Conservation (phyloP, 2,888 invertebrate species). For the Cheilosia impressa region DNA sequence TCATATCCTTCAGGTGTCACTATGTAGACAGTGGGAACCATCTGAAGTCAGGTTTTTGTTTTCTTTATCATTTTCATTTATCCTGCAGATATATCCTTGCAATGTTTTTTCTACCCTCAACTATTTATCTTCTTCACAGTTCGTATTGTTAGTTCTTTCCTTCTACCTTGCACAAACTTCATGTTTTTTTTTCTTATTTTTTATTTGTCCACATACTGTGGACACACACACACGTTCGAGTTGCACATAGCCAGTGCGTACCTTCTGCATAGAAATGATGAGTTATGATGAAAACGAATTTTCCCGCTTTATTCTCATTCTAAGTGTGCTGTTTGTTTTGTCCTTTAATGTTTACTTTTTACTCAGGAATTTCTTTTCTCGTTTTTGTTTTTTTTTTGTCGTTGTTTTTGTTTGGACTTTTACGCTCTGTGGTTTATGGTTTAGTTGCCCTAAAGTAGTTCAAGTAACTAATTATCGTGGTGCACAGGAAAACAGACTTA, state of each 20-base stretch:
- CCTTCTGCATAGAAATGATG: slow-evolving; percentile 38
- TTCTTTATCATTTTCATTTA: not conserved
- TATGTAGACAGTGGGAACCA: slow-evolving; percentile 1
- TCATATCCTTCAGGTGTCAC: slow-evolving; percentile 42
- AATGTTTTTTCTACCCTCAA: slow-evolving; percentile 43
- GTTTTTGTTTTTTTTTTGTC: slow-evolving; percentile 12
- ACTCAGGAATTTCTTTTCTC: slow-evolving; percentile 63
- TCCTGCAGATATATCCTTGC: slow-evolving; percentile 24
- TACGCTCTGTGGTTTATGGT: slow-evolving; percentile 22
- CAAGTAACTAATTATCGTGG: slow-evolving; percentile 77
- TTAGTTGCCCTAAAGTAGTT: slow-evolving; percentile 78
- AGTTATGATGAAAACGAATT: slow-evolving; percentile 66
- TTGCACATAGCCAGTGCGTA: slow-evolving; percentile 33
- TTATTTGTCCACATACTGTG: slow-evolving; percentile 7
- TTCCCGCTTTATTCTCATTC: slow-evolving; percentile 17
- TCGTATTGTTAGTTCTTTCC: slow-evolving; percentile 39
- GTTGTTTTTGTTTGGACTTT: slow-evolving; percentile 38
- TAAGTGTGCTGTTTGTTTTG: slow-evolving; percentile 41
- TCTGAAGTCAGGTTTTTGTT: slow-evolving; percentile 13
- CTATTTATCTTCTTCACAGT: slow-evolving; percentile 66
- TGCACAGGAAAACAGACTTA: slow-evolving; percentile 47
- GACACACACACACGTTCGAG: not conserved
- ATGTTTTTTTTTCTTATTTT: slow-evolving; percentile 3
- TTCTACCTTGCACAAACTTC: not conserved
- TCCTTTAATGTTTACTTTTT: slow-evolving; percentile 50